A percentile compares a stretch with the other conserved stretches of the same genome.
phyloP scores from a whole-genome alignment of 2,797 vertebrate genomes.

The Epinephelus awoara region DNA sequence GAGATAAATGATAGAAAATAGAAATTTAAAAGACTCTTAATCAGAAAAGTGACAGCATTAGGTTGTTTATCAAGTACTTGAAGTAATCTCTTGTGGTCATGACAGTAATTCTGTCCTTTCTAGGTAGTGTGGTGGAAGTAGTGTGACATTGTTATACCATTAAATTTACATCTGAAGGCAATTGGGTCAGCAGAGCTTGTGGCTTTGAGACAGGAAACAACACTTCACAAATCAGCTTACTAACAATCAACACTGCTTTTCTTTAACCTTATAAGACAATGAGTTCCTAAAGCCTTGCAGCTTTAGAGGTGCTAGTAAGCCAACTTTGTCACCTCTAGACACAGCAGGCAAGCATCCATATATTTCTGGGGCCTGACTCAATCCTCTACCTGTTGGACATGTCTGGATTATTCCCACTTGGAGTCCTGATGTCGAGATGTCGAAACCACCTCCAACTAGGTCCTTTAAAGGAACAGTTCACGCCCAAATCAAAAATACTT shows the following conservation, averaged over 20 bases:
- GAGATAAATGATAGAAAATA: not conserved
- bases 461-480: too few species aligned
- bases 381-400: too few species aligned
- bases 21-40: not conserved
- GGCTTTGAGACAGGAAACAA: not conserved
- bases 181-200: not conserved
- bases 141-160: not conserved
- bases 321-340: too few species aligned
- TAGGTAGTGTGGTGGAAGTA: not conserved
- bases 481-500: too few species aligned
- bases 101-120: conserved; percentile 1
- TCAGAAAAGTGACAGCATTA: not conserved
- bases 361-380: too few species aligned
- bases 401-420: too few species aligned
- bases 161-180: not conserved
- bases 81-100: not conserved
- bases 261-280: not conserved
- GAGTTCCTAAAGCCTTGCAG: not conserved
- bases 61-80: not conserved
- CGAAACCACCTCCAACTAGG: too few species aligned
- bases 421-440: too few species aligned
- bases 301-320: not conserved
- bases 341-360: too few species aligned
- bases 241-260: not conserved
- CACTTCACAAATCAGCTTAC: not conserved